phyloP scores from a whole-genome alignment of 1,140 invertebrate genomes.

The Eurosta solidaginis region DNA sequence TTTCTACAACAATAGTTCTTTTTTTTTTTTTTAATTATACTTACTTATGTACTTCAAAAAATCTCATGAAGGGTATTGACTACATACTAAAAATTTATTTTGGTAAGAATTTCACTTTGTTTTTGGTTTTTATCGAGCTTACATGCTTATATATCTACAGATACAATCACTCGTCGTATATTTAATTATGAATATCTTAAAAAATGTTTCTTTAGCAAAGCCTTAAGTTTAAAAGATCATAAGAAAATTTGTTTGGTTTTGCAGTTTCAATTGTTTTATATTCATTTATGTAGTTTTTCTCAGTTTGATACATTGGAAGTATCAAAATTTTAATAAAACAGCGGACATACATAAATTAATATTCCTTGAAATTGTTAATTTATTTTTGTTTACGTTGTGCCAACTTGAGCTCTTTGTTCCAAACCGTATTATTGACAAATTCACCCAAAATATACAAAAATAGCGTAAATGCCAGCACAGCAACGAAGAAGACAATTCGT shows the following conservation, averaged over 20 bases:
- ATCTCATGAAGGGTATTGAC: not conserved
- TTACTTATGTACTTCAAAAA: not conserved
- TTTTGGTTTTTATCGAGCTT: not conserved
- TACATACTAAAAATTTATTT: conserved; percentile 5
- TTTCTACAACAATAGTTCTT: no score
- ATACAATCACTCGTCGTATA: not conserved
- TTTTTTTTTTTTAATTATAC: no score
- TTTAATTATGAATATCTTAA: conserved; percentile 7
- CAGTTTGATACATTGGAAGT: not conserved
- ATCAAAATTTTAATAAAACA: not conserved
- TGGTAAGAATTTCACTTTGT: not conserved
- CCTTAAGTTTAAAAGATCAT: conserved; percentile 31
- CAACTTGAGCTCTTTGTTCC: conserved; percentile 70
- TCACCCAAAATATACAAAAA: conserved; percentile 73
- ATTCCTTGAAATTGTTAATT: not conserved
- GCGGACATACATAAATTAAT: not conserved
- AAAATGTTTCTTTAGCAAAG: conserved; percentile 3
- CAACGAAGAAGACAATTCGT: conserved; percentile 73
- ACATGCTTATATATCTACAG: no score
- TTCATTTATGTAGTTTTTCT: not conserved
- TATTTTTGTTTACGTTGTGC: conserved; percentile 59
- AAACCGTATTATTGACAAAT: conserved; percentile 70
- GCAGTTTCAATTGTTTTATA: not conserved
- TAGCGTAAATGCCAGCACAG: conserved; percentile 64
- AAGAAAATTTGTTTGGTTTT: conserved; percentile 27